These are phyloP conservation scores for Paradoxurus hermaphroditus DNA, from an alignment of 2,113 vertebrate genomes.

Conservation along the genomic window DNA sequence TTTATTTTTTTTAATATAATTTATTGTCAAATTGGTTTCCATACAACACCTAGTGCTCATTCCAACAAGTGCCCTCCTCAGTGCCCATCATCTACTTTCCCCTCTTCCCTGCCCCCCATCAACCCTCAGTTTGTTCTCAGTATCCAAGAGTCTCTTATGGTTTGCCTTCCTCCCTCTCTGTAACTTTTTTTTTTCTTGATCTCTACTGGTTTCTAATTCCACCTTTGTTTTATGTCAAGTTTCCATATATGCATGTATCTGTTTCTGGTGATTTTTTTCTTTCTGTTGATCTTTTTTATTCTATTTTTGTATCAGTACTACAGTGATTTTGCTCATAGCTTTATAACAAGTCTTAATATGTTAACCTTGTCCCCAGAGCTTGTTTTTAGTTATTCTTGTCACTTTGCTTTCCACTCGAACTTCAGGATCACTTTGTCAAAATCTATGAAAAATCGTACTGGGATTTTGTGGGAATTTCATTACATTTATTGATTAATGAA, in stretches of 20 bases:
- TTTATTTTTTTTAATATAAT: no score
- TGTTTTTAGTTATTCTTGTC: background rate
- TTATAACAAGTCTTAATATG: background rate
- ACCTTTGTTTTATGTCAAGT: background rate
- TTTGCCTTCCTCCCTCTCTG: no score
- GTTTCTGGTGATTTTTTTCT: background rate
- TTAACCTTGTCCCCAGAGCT: background rate
- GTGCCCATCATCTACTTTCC: no score
- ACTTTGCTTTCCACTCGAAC: background rate
- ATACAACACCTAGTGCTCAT: no score
- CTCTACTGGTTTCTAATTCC: background rate
- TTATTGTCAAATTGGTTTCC: no score
- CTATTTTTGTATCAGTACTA: background rate
- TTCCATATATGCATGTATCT: background rate
- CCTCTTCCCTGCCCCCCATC: no score
- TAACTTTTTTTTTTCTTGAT: no score
- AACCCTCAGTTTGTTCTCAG: no score
- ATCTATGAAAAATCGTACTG: background rate
- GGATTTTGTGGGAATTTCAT: background rate
- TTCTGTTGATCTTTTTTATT: background rate
- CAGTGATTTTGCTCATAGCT: background rate
- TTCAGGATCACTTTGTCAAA: conserved; percentile 3
- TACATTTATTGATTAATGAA: background rate
- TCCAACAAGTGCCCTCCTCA: no score
- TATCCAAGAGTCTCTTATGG: no score